Evolutionary conservation across 2,113 vertebrate species (phyloP).

Genomic region (Dipodomys spectabilis): DNA sequence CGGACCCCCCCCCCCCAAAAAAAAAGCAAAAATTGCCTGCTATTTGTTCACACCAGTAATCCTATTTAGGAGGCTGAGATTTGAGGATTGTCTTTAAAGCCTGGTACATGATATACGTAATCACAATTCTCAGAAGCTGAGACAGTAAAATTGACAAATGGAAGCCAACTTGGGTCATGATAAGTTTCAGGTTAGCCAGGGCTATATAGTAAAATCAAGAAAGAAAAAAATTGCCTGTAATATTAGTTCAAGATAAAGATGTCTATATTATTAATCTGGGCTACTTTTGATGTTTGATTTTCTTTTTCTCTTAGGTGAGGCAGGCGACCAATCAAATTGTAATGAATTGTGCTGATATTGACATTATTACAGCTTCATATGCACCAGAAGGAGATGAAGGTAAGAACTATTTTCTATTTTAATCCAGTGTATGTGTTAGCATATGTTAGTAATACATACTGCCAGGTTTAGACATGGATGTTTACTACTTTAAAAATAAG

Average conservation of each 20-base stretch:
- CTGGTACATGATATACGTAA: too few relatives aligned
- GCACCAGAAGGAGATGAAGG: conserved; percentile 95
- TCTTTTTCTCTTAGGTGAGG: conserved; percentile 91
- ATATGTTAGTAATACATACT: not conserved
- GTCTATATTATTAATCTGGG: conserved; percentile 14
- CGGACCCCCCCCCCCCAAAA: too few relatives aligned
- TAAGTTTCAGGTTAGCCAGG: too few relatives aligned
- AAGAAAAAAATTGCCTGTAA: not conserved
- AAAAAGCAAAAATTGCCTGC: not conserved
- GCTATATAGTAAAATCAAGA: too few relatives aligned
- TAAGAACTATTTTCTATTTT: conserved; percentile 83
- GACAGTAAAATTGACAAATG: too few relatives aligned
- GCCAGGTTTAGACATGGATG: conserved; percentile 1
- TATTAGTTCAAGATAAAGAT: conserved; percentile 49
- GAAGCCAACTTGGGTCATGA: too few relatives aligned
- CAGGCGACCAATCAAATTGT: conserved; percentile 98
- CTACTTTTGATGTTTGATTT: conserved; percentile 20
- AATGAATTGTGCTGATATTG: conserved; percentile 99
- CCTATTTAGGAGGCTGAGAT: too few relatives aligned
- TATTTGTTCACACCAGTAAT: too few relatives aligned
- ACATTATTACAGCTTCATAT: conserved; percentile 99
- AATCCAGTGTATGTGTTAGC: conserved; percentile 27
- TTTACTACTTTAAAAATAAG: conserved; percentile 40
- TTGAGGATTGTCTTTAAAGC: too few relatives aligned
- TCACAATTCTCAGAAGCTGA: too few relatives aligned